Evolutionary conservation across 2,888 invertebrate genomes (phyloP).

Genomic region (Pediacus dermestoides): DNA sequence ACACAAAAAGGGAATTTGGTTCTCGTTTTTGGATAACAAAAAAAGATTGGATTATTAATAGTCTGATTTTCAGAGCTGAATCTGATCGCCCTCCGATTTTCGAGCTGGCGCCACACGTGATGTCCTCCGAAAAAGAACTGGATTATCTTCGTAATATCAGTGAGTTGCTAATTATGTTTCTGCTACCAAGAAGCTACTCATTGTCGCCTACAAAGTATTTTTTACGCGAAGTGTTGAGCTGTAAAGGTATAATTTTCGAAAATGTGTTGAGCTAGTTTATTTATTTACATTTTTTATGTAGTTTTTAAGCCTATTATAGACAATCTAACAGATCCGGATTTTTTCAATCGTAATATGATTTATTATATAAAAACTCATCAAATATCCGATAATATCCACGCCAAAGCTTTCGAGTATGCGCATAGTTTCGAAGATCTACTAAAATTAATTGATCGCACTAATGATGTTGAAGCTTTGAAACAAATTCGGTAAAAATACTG

Average conservation of each 20-base stretch:
- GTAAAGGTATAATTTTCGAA: constrained; percentile 63
- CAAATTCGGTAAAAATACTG: constrained; percentile 62
- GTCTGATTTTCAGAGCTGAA: constrained; percentile 54
- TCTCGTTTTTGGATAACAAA: constrained; percentile 9
- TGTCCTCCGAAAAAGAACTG: constrained; percentile 69
- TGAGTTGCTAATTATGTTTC: constrained; percentile 75
- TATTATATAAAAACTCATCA: constrained; percentile 79
- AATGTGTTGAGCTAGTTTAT: constrained; percentile 6
- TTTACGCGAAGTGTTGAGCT: constrained; percentile 77
- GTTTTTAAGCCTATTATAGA: constrained; percentile 81
- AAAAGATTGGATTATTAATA: constrained; percentile 9
- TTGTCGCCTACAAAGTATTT: constrained; percentile 74
- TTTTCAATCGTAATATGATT: constrained; percentile 83
- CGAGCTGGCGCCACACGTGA: constrained; percentile 70
- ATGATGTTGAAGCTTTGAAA: constrained; percentile 78
- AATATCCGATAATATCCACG: constrained; percentile 72
- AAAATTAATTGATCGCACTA: constrained; percentile 75
- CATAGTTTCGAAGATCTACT: constrained; percentile 88
- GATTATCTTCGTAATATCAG: constrained; percentile 78
- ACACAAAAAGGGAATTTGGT: too few species aligned
- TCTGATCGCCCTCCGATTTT: constrained; percentile 65
- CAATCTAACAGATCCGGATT: constrained; percentile 83
- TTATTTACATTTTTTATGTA: constrained; percentile 38
- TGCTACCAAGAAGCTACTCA: constrained; percentile 79
- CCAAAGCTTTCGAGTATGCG: constrained; percentile 80